A percentile compares a stretch with the other conserved stretches of the same genome.
Conservation (phyloP, 2,888 invertebrate genomes). For the Calliphora vomitoria region DNA sequence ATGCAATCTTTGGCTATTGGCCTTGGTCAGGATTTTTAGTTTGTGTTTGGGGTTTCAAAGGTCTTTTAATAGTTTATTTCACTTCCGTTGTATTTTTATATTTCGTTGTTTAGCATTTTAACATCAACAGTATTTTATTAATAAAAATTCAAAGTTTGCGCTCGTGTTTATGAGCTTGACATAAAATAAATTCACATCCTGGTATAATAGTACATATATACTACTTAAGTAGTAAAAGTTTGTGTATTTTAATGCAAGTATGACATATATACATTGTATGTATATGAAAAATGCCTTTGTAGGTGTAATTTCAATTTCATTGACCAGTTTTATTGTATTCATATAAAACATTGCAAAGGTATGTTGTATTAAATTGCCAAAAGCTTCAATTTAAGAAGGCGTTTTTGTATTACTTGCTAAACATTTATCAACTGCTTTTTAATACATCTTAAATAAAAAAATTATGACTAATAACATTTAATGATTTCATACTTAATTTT, state of each 20-base stretch:
- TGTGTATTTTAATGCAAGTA: neutral
- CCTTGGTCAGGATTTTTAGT: conserved; percentile 74
- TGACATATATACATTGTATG: neutral
- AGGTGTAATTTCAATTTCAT: neutral
- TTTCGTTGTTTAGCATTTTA: conserved; percentile 17
- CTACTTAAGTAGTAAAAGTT: neutral
- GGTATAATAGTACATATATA: neutral
- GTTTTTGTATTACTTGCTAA: neutral
- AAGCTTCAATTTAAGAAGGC: neutral
- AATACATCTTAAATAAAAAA: too few relatives aligned
- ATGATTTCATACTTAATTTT: too few relatives aligned
- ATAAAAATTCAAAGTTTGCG: conserved; percentile 17
- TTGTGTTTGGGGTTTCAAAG: neutral
- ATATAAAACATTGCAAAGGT: neutral
- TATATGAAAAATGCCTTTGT: neutral
- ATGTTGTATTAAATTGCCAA: conserved; percentile 14
- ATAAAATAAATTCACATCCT: conserved; percentile 14
- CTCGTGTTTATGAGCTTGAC: conserved; percentile 20
- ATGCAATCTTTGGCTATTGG: conserved; percentile 76
- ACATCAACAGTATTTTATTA: neutral
- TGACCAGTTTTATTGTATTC: conserved; percentile 14
- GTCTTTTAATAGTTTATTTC: conserved; percentile 31
- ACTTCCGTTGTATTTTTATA: conserved; percentile 4
- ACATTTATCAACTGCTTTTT: too few relatives aligned
- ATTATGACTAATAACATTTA: too few relatives aligned